These are phyloP conservation scores for Formica exsecta DNA, from an alignment of 1,140 invertebrate species.

Conservation along the genomic window DNA sequence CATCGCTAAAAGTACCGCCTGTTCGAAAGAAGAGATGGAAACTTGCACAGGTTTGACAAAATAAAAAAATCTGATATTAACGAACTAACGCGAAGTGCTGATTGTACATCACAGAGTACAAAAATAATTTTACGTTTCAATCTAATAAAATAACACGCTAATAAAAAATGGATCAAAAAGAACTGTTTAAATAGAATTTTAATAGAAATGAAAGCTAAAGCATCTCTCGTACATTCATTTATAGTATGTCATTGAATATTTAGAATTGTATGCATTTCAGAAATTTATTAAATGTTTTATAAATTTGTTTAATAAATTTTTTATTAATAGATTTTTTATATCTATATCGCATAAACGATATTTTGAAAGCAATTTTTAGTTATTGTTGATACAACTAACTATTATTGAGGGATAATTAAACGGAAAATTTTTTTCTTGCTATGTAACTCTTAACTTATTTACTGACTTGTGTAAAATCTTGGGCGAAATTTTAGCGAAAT, in stretches of 20 bases:
- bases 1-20: constrained; percentile 81
- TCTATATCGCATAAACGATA: too few species aligned
- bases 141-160: too few species aligned
- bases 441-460: neutral
- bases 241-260: too few species aligned
- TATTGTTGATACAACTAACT: neutral
- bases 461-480: neutral
- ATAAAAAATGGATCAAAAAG: too few species aligned
- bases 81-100: neutral
- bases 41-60: neutral
- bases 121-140: too few species aligned
- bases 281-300: too few species aligned
- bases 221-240: too few species aligned
- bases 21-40: constrained; percentile 52
- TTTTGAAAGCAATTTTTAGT: neutral
- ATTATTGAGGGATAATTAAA: neutral
- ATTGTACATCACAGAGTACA: neutral
- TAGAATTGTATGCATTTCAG: too few species aligned
- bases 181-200: too few species aligned
- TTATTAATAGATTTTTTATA: too few species aligned
- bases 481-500: neutral
- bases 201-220: too few species aligned
- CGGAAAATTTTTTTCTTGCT: neutral
- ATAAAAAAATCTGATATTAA: neutral
- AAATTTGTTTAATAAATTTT: too few species aligned